Conservation (phyloP, 2,113 vertebrate species). For the Melanerpes formicivorus region DNA sequence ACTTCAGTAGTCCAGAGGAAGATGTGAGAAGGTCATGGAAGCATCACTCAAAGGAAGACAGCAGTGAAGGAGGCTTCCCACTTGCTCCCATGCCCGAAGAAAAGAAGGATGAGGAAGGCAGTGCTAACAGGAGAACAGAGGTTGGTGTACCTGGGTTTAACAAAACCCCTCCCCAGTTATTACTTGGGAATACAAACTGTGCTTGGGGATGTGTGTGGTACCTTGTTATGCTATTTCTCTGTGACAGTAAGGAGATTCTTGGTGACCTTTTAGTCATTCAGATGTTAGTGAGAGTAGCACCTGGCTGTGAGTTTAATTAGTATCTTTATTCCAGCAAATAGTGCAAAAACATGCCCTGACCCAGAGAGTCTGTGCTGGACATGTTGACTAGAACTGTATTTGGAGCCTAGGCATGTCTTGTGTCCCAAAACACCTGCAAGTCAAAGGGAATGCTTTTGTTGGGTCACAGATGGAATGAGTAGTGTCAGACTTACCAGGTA, state of each 20-base stretch:
- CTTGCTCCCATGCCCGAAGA: conserved; percentile 80
- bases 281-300: neutral
- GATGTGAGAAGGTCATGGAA: conserved; percentile 67
- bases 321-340: neutral
- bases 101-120: conserved; percentile 92
- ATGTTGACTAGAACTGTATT: neutral
- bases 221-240: fast-evolving
- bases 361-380: neutral
- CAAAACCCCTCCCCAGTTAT: neutral
- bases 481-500: neutral
- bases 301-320: neutral
- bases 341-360: neutral
- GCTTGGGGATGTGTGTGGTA: neutral
- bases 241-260: neutral
- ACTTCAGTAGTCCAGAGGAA: conserved; percentile 50
- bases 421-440: neutral
- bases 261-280: neutral
- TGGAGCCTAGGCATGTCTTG: neutral
- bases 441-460: neutral
- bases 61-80: conserved; percentile 75
- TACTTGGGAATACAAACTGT: neutral
- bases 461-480: neutral
- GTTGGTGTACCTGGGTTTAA: conserved; percentile 69
- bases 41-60: conserved; percentile 81
- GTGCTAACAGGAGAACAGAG: conserved; percentile 88